Evolutionary conservation across 2,888 invertebrate genomes (phyloP), one percentile per base, ranked within the genome.

Genomic region (Hirudinaria manillensis): DNA sequence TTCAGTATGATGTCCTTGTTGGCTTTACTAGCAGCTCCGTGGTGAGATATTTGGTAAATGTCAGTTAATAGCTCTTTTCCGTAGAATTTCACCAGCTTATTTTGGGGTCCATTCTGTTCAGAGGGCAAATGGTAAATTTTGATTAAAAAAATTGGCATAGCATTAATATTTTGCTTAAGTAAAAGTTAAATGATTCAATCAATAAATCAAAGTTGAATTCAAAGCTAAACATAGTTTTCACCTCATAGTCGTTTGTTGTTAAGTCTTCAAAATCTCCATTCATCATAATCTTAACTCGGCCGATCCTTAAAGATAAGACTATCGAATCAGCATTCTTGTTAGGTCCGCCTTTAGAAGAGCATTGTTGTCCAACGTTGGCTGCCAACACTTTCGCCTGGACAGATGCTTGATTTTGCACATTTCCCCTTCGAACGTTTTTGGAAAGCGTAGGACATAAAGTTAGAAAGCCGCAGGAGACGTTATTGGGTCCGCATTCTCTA

Each of bases 201-300:
- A 53, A 53, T 16, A 53, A 16, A 16, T 53, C 53, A 16, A 53
- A 66, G 24, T 27, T 10, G 27, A 27, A 19, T 34, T 29, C 10
- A 68, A n/a, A 36, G 10, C 29, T 19, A 55, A 32, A 13, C 13
- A 32, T 51, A 0, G 19, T 16, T 45, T 38, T 0, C 55, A 38
- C 74, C 66, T 74, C 71, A 32, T 13, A 32, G 19, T 68, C 32
- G 19, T 24, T 2, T 7, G 51, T 3, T 16, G 76, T 74, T 65
- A 74, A 70, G 72, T 79, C 79, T 34, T 79, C 79, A 61, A 79
- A 79, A 68, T 79, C 79, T 19, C 79, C 78, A 53, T 67, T 77
- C 72, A 79, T 27, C 67, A 76, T 29, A 21, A 78, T 24, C 38
- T 70, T 75, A 29, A 78, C 70, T 19, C 27, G n/a, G n/a, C 56